Base-by-base conservation (phyloP, 2,113 vertebrate species). In the Callionymus lyra region DNA sequence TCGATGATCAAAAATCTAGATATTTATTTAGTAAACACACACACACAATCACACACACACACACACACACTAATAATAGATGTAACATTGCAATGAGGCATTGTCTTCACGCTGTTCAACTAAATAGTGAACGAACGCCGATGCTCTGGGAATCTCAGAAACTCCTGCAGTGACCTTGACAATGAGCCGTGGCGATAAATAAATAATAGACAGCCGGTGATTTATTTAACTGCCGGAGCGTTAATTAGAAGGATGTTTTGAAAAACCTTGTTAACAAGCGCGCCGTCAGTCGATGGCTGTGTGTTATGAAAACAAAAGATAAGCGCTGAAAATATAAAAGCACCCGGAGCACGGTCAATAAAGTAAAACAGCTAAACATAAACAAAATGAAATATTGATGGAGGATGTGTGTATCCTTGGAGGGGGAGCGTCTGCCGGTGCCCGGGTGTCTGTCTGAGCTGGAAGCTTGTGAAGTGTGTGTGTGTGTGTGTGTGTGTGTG, bases 311-410 rank as follows among this genome's bases (percentile, higher is more conserved):
- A 57, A 51, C 32, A 53, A 55, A n/a, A 44, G 38, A 42, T 50
- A 47, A 52, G 31, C 33, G 47, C 44, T 50, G 41, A 43, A 42
- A 44, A 55, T 56, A n/a, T 50, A n/a, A 47, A 55, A 54, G 45
- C 32, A 59, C 41, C 46, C 33, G 1, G 59, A 54, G 52, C 38
- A 27, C 33, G 53, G 57, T 70, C 42, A 68, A 38, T 65, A 63
- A 34, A 56, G 41, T 14, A 56, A 74, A 51, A 65, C 56, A 63
- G 65, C 38, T 77, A 77, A 59, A 49, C 77, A 80, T 71, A 82
- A 85, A 84, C 81, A 77, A 82, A 75, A 34, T 75, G 71, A 82
- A 86, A 79, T 63, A 77, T 61, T 83, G 51, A 74, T 81, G 74
- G 65, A 38, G 53, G 43, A 69, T 44, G 57, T 27, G 12, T 34